Base-by-base conservation (phyloP, 2,797 vertebrate genomes). In the Diplodus puntazzo region DNA sequence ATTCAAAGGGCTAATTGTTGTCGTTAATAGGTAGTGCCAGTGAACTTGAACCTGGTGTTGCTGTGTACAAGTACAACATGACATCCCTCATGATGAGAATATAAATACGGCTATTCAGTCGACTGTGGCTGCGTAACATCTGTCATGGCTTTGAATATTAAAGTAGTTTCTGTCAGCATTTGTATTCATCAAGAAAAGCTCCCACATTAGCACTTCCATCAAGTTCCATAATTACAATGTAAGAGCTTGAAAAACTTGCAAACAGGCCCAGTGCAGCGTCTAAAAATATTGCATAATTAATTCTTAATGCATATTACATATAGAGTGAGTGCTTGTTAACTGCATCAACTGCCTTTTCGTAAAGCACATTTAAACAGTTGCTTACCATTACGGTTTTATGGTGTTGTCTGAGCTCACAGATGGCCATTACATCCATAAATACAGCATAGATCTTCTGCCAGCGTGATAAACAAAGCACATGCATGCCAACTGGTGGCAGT, bases 401-500 rank as follows among this genome's bases (percentile, higher is more conserved):
- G 67, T 23, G 27, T 23, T 54, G 66, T 25, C 23, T 46, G 57
- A 25, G 66, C 81, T 70, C 73, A 79, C 46, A 76, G 42, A 25
- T 21, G 57, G 27, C 42, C 25, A 65, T 87, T 80, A 69, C 34
- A 3, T 59, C 34, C 20, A 13, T 83, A 82, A 84, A 80, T 78
- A 45, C 60, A 88, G 85, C 49, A 11, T 45, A 21, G 71, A 59
- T 73, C 69, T 69, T 87, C 81, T 91, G 79, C 84, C 77, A 73
- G 81, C 25, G 11, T 13, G 46, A 79, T 75, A 79, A 82, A 89
- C 87, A 87, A 67, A 81, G 64, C 67, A 50, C 73, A 83, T 81
- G 70, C 67, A 73, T 84, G 84, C 87, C 90, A 92, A 81, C 84
- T 84, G 86, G 3, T 83, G 55, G 27, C 21, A 25, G 78, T 94